Conservation (phyloP, 2,113 vertebrate genomes). For the Python bivittatus region DNA sequence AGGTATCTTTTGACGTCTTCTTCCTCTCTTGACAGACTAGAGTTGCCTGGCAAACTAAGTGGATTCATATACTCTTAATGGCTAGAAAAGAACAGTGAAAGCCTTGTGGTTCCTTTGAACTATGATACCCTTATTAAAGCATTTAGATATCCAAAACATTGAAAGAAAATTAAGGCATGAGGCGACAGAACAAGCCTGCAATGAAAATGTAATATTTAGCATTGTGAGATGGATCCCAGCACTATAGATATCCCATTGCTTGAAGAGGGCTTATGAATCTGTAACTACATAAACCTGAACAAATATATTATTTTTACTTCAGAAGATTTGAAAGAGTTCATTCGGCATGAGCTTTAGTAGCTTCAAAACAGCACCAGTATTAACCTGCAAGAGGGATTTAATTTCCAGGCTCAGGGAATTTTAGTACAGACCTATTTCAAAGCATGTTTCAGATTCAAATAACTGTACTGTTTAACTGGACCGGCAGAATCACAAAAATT, state of each 20-base stretch:
- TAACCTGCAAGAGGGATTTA: not conserved
- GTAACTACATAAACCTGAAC: not conserved
- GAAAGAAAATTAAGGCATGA: not conserved
- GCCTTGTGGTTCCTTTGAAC: not conserved
- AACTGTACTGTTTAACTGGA: not conserved
- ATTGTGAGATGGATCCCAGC: not conserved
- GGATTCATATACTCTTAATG: not conserved
- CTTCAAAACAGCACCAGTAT: slow-evolving; percentile 1
- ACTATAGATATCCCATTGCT: not conserved
- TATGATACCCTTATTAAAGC: not conserved
- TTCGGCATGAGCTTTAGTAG: not conserved
- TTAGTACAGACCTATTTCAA: not conserved
- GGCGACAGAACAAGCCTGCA: not conserved
- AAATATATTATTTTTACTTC: not conserved
- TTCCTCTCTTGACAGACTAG: not conserved
- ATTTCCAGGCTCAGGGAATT: not conserved
- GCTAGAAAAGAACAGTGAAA: not conserved
- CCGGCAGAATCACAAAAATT: not conserved
- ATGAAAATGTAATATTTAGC: not conserved
- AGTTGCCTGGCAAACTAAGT: not conserved
- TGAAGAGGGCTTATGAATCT: not conserved
- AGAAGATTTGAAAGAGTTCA: not conserved
- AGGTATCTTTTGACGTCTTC: not conserved
- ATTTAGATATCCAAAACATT: not conserved
- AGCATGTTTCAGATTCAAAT: not conserved